Evolutionary conservation across 1,140 invertebrate genomes (phyloP), one percentile per base, ranked within the genome.

Genomic region (Gryllus bimaculatus): DNA sequence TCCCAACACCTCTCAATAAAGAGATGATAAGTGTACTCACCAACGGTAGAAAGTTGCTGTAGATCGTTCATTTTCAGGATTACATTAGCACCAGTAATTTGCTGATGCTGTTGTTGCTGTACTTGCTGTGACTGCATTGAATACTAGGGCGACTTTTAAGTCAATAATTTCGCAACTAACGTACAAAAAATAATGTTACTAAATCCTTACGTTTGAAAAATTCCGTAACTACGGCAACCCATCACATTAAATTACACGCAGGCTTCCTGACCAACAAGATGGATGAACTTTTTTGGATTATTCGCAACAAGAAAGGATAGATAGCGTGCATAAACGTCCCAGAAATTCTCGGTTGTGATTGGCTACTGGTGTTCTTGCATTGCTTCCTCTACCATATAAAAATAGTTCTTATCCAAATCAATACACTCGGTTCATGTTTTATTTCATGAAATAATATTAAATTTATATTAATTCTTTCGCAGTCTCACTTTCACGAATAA

Each of bases 21-120:
- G 26, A 39, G 26, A 39, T 39, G 1, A 39, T 39, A 39, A 39
- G 1, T 39, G 26, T 76, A 89, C 90, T 87, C 86, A 92, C 91
- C 92, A 54, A 91, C 91, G 73, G 88, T 90, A 76, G 90, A 91
- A 83, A 92, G 87, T 84, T 91, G 91, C 84, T 90, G 90, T 81
- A 92, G 89, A 82, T 93, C 92, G 84, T 91, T 91, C 91, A 93
- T 92, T 86, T 92, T 92, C 77, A 92, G 84, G 82, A 92, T 91
- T 82, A 92, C 89, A 82, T 88, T 89, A 81, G 88, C 87, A 79
- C 86, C 86, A 77, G 87, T 84, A 78, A 87, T 86, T 85, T 86
- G 87, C 66, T 82, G 78, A 81, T 83, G 84, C 83, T 87, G 85
- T 84, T 87, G 86, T 86, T 86, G 86, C 84, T 88, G 87, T 81